Evolutionary conservation across 2,113 vertebrate genomes (phyloP), one percentile per base, ranked within the genome.

Genomic region (Excalfactoria chinensis): DNA sequence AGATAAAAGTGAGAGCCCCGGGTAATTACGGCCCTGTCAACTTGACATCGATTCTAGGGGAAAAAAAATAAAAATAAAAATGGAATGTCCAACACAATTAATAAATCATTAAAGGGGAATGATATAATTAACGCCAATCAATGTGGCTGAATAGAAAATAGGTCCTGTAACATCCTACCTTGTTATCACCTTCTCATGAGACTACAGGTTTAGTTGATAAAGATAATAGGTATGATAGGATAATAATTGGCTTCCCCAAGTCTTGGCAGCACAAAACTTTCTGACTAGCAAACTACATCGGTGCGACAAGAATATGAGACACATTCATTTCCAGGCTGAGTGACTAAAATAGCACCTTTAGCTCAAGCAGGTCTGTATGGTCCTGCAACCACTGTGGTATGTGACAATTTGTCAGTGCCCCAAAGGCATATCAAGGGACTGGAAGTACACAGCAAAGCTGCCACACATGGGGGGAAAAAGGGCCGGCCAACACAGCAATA

Each of bases 51-150:
- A 95, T 96, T 93, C 82, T 88, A 67, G 66, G 59, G 63, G 71
- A 17, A 55, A 55, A 82, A 91, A 95, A 96, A 93, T 53, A 53
- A 79, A 95, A 95, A 96, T 93, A 95, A 91, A 96, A 94, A 74
- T 53, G 79, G 60, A 93, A 91, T 84, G 93, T 88, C 95, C 95
- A 71, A 48, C 43, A 81, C 60, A 89, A 96, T 95, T 95, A 95
- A 96, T 94, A 95, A 95, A 95, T 95, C 95, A 93, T 95, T 95
- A 95, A 96, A 94, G n/a, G 88, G 83, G 56, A 75, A 44, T 83
- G 66, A 71, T 93, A 86, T 88, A 95, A 95, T 95, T 96, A 95
- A 93, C 90, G 92, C 90, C 92, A 93, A 96, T 96, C 95, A 94
- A 94, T 43, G 44, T 58, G 35, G 56, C 59, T 95, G 94, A 90